Evolutionary conservation across 1,140 invertebrate genomes (phyloP).

Genomic region (Delia radicum): DNA sequence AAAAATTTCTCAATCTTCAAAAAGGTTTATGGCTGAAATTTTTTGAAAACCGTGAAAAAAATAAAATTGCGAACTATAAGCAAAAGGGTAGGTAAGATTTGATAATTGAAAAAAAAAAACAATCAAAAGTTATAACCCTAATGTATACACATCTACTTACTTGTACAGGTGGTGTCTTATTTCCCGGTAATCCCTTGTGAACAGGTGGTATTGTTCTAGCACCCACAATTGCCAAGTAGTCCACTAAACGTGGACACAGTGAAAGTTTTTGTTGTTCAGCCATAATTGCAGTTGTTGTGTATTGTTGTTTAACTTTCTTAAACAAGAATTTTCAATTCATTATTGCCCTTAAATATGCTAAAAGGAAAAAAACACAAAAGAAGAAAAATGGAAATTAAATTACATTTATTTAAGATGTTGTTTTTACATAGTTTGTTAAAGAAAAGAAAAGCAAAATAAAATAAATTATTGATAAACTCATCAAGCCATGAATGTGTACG

Average conservation of each 20-base stretch:
- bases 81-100: no score
- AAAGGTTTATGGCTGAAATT: no score
- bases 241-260: conserved; percentile 80
- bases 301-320: neutral
- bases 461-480: no score
- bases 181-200: conserved; percentile 60
- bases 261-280: conserved; percentile 70
- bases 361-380: neutral
- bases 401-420: neutral
- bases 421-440: neutral
- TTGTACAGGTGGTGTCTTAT: conserved; percentile 70
- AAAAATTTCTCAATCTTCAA: no score
- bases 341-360: neutral
- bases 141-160: no score
- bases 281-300: conserved; percentile 34
- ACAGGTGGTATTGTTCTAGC: conserved; percentile 71
- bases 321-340: neutral
- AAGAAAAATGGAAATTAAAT: neutral
- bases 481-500: no score
- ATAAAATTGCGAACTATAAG: no score
- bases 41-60: no score
- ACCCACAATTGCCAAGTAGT: conserved; percentile 97
- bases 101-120: no score
- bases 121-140: no score
- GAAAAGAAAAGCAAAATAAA: no score